Conservation (phyloP, 2,113 vertebrate species). For the Fregata magnificens region DNA sequence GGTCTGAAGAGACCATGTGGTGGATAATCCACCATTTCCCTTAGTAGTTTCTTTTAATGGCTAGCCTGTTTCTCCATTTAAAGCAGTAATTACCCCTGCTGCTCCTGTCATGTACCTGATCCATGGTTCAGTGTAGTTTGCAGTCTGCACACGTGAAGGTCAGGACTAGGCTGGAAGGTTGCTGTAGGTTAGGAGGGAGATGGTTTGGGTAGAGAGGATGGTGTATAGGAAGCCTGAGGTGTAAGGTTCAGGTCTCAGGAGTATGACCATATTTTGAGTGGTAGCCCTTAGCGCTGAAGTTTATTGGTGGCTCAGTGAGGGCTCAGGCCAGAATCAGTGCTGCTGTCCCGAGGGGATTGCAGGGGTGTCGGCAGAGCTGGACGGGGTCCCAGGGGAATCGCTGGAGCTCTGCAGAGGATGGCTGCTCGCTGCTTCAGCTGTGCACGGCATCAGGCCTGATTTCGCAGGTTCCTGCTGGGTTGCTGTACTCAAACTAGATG, state of each 20-base stretch:
- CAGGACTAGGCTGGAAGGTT: not conserved
- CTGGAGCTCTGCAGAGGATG: not conserved
- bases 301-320: not conserved
- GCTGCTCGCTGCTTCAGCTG: not conserved
- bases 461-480: not conserved
- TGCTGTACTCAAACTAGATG: not conserved
- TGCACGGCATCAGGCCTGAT: not conserved
- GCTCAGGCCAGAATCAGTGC: not conserved
- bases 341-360: not conserved
- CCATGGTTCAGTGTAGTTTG: not conserved
- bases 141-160: not conserved
- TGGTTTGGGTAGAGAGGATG: not conserved
- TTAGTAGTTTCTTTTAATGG: not conserved
- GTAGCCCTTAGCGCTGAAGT: not conserved
- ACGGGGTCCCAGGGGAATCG: accelerated
- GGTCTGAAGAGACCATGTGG: not conserved
- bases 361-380: not conserved
- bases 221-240: accelerated
- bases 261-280: accelerated
- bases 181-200: not conserved
- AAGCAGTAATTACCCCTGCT: not conserved
- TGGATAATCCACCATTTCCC: not conserved
- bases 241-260: not conserved
- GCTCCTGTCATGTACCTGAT: not conserved
- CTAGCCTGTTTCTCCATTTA: not conserved